phyloP scores from a whole-genome alignment of 2,888 invertebrate genomes.

The Harpalus rubripes region DNA sequence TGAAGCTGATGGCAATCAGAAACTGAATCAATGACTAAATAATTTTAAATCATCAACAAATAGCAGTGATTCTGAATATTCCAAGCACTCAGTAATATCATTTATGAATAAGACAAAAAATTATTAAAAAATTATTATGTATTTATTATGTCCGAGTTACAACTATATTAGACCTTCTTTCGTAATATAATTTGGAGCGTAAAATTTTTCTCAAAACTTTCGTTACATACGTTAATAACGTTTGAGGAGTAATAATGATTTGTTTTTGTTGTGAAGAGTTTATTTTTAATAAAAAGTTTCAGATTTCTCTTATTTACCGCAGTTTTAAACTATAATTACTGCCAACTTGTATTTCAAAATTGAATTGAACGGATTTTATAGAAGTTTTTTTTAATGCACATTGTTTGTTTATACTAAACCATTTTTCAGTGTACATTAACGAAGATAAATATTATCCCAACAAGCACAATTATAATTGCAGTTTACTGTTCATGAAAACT shows the following conservation, averaged over 20 bases:
- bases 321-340: constrained; percentile 23
- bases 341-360: background rate
- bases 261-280: background rate
- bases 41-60: no score
- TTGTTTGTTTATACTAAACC: constrained; percentile 14
- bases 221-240: no score
- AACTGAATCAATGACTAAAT: no score
- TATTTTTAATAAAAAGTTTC: constrained; percentile 17
- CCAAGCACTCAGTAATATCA: no score
- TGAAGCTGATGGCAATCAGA: no score
- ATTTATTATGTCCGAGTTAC: no score
- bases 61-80: no score
- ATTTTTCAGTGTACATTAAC: constrained; percentile 6
- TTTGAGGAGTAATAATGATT: background rate
- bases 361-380: background rate
- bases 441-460: constrained; percentile 13
- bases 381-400: background rate
- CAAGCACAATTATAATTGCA: constrained; percentile 3
- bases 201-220: no score
- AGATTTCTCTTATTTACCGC: background rate
- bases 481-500: background rate
- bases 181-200: no score
- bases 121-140: no score
- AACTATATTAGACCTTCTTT: no score
- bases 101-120: no score